Evolutionary conservation across 2,888 invertebrate species (phyloP).

Genomic region (Clanis bilineata): DNA sequence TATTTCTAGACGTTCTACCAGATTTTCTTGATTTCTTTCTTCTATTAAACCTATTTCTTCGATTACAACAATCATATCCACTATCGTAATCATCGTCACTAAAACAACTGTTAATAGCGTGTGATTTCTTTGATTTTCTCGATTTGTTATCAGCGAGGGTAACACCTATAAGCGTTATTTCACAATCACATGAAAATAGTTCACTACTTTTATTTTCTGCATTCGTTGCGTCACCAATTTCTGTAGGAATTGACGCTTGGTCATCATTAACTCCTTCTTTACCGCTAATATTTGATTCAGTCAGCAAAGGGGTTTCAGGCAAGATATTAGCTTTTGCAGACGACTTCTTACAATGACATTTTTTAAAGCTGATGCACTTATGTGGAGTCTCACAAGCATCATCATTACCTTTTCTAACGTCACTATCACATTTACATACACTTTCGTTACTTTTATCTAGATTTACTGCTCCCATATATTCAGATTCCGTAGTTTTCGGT

Average conservation of each 20-base stretch:
- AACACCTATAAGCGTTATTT: conserved; percentile 66
- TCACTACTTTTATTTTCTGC: conserved; percentile 5
- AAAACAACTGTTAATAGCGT: conserved; percentile 15
- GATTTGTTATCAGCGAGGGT: conserved; percentile 49
- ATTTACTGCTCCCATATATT: conserved; percentile 60
- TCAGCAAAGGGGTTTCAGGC: background rate
- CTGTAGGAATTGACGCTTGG: background rate
- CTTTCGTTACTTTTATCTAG: conserved; percentile 61
- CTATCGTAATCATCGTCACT: conserved; percentile 2
- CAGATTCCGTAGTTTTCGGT: conserved; percentile 47
- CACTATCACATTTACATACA: conserved; percentile 38
- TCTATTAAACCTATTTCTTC: background rate
- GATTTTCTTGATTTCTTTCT: background rate
- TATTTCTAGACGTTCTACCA: background rate
- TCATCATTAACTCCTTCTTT: background rate
- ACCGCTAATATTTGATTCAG: background rate
- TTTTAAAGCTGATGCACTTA: conserved; percentile 38
- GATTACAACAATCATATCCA: background rate
- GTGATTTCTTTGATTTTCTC: conserved; percentile 21
- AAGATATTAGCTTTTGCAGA: conserved; percentile 15
- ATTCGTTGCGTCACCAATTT: background rate
- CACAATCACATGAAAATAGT: conserved; percentile 43
- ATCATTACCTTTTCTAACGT: conserved; percentile 19
- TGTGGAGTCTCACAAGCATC: conserved; percentile 24
- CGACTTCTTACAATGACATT: conserved; percentile 36